Evolutionary conservation across 1,140 invertebrate genomes (phyloP).

Genomic region (Chlorops oryzae): DNA sequence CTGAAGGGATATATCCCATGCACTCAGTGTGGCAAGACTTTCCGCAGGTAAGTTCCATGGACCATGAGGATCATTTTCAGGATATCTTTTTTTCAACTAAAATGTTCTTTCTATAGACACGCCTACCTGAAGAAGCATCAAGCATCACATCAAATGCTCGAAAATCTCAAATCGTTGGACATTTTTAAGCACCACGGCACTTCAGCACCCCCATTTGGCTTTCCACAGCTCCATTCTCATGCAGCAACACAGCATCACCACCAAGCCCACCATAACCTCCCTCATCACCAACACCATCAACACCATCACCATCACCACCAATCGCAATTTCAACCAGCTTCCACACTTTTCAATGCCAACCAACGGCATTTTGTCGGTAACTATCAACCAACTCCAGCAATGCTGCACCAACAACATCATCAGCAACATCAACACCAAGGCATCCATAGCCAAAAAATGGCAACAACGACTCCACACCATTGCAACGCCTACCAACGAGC

Average conservation of each 20-base stretch:
- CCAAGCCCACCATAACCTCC: constrained; percentile 14
- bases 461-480: constrained; percentile 18
- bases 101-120: constrained; percentile 51
- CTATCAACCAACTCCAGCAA: background rate
- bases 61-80: background rate
- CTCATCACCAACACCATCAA: constrained; percentile 1
- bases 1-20: constrained; percentile 60
- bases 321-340: constrained; percentile 6
- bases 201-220: too few species aligned
- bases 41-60: constrained; percentile 51
- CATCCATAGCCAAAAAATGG: background rate
- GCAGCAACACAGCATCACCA: constrained; percentile 2
- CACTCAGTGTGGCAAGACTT: constrained; percentile 72
- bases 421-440: background rate
- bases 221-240: background rate
- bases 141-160: constrained; percentile 44
- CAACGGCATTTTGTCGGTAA: background rate
- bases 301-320: constrained; percentile 16
- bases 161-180: constrained; percentile 35
- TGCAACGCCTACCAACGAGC: constrained; percentile 18
- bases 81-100: background rate
- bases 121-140: constrained; percentile 72
- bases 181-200: constrained; percentile 24
- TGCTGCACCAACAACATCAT: background rate
- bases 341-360: background rate